Evolutionary conservation across 2,113 vertebrate species (phyloP).

Genomic region (Nicator chloris): DNA sequence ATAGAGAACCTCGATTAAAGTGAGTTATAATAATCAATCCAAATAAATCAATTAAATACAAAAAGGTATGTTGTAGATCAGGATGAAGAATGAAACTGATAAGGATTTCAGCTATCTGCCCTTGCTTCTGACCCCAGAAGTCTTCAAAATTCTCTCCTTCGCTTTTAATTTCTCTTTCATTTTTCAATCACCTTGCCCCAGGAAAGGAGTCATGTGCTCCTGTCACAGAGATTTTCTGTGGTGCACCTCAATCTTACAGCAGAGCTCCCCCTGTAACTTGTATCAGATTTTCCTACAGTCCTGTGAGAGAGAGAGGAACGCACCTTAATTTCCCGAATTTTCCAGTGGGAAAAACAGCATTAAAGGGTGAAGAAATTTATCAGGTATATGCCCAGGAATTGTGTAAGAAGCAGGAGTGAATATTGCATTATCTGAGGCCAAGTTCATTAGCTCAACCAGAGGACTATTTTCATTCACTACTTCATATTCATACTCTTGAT

Average conservation of each 20-base stretch:
- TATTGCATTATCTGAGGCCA: background rate
- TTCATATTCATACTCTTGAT: background rate
- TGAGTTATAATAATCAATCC: background rate
- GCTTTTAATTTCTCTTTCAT: slow-evolving; percentile 1
- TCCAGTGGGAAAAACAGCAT: background rate
- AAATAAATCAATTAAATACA: background rate
- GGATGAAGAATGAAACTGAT: background rate
- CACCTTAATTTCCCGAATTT: background rate
- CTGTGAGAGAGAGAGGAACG: background rate
- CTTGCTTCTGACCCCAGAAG: background rate
- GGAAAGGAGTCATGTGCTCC: background rate
- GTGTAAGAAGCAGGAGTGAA: background rate
- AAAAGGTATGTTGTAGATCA: background rate
- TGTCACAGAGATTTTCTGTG: background rate
- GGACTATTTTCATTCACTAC: background rate
- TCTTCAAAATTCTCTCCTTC: background rate
- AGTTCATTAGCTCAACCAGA: background rate
- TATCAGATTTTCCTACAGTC: background rate
- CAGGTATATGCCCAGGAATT: background rate
- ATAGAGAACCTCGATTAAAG: background rate
- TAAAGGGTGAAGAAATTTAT: background rate
- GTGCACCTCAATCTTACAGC: background rate
- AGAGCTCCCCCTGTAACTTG: background rate
- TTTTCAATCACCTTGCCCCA: background rate
- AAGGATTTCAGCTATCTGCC: background rate